Percentiles rank a stretch among this genome's conserved stretches.
Conservation (phyloP, 2,113 vertebrate species). For the Colistium nudipinnis region DNA sequence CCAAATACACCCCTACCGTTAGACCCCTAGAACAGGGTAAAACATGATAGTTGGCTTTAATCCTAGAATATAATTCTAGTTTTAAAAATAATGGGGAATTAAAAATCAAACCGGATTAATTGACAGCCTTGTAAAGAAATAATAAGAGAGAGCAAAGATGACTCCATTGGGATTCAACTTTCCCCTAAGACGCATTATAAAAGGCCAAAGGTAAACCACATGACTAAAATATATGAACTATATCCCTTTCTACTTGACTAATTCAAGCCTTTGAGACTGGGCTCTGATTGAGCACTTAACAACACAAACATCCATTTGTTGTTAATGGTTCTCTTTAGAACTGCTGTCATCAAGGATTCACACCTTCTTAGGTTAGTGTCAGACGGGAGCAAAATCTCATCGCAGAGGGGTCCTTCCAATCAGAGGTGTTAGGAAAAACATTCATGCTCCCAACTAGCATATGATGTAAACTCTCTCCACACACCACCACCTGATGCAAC, state of each 20-base stretch:
- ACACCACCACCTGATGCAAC: slow-evolving; percentile 23
- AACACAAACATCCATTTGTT: slow-evolving; percentile 10
- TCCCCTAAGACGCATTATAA: no score
- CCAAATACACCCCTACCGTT: no score
- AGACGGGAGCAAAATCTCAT: background rate
- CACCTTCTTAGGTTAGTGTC: slow-evolving; percentile 17
- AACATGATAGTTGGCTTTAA: no score
- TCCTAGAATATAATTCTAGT: no score
- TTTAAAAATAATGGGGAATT: no score
- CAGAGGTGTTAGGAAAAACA: slow-evolving; percentile 49
- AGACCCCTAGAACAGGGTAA: no score
- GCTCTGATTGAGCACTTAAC: background rate
- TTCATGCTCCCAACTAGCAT: background rate
- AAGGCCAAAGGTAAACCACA: no score
- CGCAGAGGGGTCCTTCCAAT: slow-evolving; percentile 30
- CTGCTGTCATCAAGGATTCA: slow-evolving; percentile 28
- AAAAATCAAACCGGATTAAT: no score
- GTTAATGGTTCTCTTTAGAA: slow-evolving; percentile 15
- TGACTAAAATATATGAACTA: background rate
- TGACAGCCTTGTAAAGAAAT: no score
- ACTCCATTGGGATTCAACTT: no score
- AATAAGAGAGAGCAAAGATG: no score
- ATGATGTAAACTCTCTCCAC: slow-evolving; percentile 1
- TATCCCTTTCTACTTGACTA: no score
- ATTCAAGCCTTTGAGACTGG: background rate